Percentiles rank a stretch among this genome's conserved stretches.
These are phyloP conservation scores for Lineus longissimus DNA, from an alignment of 1,140 invertebrate species.

Conservation along the genomic window DNA sequence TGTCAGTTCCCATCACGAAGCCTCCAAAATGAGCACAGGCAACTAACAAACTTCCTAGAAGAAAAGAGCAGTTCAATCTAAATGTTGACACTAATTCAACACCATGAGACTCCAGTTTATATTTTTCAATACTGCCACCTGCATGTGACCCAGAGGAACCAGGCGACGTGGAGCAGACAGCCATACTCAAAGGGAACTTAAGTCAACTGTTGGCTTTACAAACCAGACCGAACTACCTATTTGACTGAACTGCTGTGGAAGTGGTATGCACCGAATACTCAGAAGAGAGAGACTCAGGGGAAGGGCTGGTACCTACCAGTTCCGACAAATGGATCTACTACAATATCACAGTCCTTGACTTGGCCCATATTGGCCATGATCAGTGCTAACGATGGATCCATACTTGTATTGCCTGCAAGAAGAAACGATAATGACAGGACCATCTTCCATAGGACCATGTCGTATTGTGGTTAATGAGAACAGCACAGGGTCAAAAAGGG, in stretches of 20 bases:
- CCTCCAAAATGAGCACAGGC: conserved; percentile 86
- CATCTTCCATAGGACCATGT: no score
- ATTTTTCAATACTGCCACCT: not conserved
- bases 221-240: no score
- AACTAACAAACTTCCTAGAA: conserved; percentile 75
- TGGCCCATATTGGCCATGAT: conserved; percentile 91
- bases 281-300: no score
- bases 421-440: not conserved
- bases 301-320: no score
- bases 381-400: conserved; percentile 89
- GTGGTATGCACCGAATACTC: no score
- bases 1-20: conserved; percentile 86
- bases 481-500: no score
- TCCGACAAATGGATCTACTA: conserved; percentile 94
- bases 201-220: no score
- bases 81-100: not conserved
- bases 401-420: conserved; percentile 74
- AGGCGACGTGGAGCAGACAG: no score
- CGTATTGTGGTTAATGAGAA: no score
- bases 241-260: no score
- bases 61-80: conserved; percentile 5
- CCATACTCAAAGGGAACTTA: no score
- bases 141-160: conserved; percentile 27
- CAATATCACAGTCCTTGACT: conserved; percentile 68
- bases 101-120: not conserved